A percentile compares a stretch with the other conserved stretches of the same genome.
These are phyloP conservation scores for Cynoglossus semilaevis DNA, from an alignment of 2,113 vertebrate species.

Conservation along the genomic window DNA sequence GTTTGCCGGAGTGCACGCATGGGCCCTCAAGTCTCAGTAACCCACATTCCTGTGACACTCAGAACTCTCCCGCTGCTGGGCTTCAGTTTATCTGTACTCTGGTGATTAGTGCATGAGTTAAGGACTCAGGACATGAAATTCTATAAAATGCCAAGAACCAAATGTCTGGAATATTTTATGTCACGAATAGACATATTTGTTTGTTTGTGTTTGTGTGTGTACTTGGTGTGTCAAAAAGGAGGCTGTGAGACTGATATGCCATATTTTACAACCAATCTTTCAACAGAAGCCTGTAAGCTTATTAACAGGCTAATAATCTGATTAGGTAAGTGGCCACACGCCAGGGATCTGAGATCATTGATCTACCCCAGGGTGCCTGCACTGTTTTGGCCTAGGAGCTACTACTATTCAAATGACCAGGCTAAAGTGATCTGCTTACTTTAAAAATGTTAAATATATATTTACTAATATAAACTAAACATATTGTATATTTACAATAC, in stretches of 20 bases:
- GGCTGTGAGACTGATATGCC: conserved; percentile 20
- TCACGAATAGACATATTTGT: conserved; percentile 38
- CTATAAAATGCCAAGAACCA: conserved; percentile 31
- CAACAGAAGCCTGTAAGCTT: conserved; percentile 43
- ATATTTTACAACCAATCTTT: conserved; percentile 48
- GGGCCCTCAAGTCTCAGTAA: conserved; percentile 5
- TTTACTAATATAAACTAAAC: too few relatives aligned
- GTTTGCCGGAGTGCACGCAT: not conserved
- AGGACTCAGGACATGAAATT: conserved; percentile 25
- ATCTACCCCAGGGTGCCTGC: conserved; percentile 2
- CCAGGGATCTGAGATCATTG: conserved; percentile 7
- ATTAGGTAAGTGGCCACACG: conserved; percentile 46
- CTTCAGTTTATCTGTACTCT: conserved; percentile 22
- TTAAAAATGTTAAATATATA: too few relatives aligned
- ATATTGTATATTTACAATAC: too few relatives aligned
- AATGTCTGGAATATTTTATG: conserved; percentile 44
- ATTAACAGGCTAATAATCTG: conserved; percentile 54
- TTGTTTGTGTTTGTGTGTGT: conserved; percentile 39
- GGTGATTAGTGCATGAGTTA: conserved; percentile 28
- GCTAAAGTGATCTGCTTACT: too few relatives aligned
- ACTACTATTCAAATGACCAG: too few relatives aligned
- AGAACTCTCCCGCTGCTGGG: not conserved
- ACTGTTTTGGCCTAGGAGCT: too few relatives aligned
- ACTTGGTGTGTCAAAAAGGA: conserved; percentile 54
- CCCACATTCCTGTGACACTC: conserved; percentile 17